Conservation (phyloP, 2,113 vertebrate species). For the Scomber colias region DNA sequence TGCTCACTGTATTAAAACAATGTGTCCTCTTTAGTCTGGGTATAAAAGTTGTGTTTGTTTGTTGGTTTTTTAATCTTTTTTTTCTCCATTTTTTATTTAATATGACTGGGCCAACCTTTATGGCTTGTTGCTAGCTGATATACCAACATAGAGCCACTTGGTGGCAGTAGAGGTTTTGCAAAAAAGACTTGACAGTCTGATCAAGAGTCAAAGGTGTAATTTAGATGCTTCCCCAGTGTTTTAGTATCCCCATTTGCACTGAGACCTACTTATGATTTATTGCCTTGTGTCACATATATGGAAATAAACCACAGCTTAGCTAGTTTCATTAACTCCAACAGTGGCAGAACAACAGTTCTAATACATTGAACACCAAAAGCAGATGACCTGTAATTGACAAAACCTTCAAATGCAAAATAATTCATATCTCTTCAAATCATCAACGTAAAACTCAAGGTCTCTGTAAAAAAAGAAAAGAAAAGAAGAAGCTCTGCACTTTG, state of each 20-base stretch:
- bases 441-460: constrained; percentile 35
- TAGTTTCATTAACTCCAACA: constrained; percentile 34
- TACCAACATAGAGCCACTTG: constrained; percentile 62
- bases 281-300: constrained; percentile 25
- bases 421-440: constrained; percentile 46
- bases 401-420: constrained; percentile 51
- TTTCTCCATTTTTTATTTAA: too few species aligned
- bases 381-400: constrained; percentile 44
- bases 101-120: too few species aligned
- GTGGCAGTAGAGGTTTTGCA: constrained; percentile 75
- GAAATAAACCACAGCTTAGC: constrained; percentile 33
- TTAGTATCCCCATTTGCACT: constrained; percentile 43
- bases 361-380: constrained; percentile 55
- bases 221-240: constrained; percentile 27
- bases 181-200: not conserved
- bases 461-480: not conserved
- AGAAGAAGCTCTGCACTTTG: constrained; percentile 3
- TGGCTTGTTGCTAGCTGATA: too few species aligned
- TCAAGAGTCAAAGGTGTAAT: constrained; percentile 16
- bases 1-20: too few species aligned
- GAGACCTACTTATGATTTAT: constrained; percentile 26
- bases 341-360: constrained; percentile 45
- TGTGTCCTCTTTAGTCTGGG: too few species aligned
- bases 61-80: too few species aligned
- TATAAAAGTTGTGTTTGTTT: too few species aligned